Evolutionary conservation across 2,797 vertebrate genomes (phyloP).

Genomic region (Pipistrellus pygmaeus): DNA sequence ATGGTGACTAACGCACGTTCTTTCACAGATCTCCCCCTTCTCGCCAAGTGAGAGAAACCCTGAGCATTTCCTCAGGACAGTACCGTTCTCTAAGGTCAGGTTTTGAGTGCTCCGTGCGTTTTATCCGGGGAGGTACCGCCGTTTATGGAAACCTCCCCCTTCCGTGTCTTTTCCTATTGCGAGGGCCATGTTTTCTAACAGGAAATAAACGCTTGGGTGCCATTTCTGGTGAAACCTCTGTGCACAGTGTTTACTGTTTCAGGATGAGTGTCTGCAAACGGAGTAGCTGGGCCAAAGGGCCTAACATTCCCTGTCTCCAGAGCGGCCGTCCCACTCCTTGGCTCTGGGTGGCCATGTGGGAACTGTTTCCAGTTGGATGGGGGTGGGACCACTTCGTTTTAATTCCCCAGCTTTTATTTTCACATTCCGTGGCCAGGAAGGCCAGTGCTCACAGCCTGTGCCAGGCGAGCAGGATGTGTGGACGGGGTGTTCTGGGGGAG

Average conservation of each 20-base stretch:
- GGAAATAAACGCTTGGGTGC: background rate
- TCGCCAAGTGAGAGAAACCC: background rate
- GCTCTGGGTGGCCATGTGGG: background rate
- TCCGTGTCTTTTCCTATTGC: background rate
- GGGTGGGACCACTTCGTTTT: background rate
- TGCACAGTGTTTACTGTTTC: background rate
- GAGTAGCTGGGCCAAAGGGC: background rate
- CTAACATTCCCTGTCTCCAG: background rate
- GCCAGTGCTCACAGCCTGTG: background rate
- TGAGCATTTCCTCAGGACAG: background rate
- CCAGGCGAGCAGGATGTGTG: background rate
- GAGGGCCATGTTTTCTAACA: background rate
- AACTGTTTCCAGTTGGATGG: background rate
- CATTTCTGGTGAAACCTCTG: background rate
- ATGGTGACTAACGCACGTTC: background rate
- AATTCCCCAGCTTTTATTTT: background rate
- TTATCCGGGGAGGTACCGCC: background rate
- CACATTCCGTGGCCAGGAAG: background rate
- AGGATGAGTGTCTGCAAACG: background rate
- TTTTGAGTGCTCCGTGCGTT: background rate
- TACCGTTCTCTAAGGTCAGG: background rate
- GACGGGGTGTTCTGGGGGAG: accelerated
- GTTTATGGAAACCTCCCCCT: background rate
- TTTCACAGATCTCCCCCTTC: background rate
- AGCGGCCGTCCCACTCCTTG: background rate